Percentiles rank a stretch among this genome's conserved stretches.
These are phyloP conservation scores for Agriopis aurantiaria DNA, from an alignment of 2,888 invertebrate genomes.

Conservation along the genomic window DNA sequence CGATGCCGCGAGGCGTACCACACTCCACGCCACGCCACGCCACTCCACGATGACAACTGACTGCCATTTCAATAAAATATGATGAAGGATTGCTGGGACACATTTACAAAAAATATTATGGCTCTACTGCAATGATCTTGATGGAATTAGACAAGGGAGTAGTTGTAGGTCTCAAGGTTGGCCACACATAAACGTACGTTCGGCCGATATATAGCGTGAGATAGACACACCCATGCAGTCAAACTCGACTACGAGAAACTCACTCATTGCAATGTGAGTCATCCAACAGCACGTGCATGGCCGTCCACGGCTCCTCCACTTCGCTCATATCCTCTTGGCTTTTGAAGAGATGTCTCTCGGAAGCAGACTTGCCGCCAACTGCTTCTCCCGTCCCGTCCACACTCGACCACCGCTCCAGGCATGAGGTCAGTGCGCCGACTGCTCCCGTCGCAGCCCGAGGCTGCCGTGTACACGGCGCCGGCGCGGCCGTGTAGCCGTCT, in stretches of 20 bases:
- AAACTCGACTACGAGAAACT: conserved; percentile 22
- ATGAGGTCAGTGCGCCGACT: conserved; percentile 52
- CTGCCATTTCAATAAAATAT: too few relatives aligned
- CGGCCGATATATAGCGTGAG: neutral
- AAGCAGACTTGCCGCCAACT: conserved; percentile 45
- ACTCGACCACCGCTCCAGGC: conserved; percentile 59
- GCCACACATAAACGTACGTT: too few relatives aligned
- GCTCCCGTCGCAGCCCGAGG: conserved; percentile 56
- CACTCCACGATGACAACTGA: too few relatives aligned
- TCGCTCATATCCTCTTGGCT: conserved; percentile 64
- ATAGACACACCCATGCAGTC: too few relatives aligned
- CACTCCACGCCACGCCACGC: too few relatives aligned
- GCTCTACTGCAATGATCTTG: too few relatives aligned
- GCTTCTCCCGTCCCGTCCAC: conserved; percentile 46
- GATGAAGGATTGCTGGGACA: too few relatives aligned
- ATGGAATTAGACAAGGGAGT: too few relatives aligned
- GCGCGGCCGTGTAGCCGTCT: conserved; percentile 79
- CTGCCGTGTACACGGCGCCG: conserved; percentile 41
- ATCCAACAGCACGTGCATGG: conserved; percentile 77
- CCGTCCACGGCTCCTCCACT: conserved; percentile 65
- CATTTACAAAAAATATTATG: too few relatives aligned
- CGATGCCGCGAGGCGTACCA: too few relatives aligned
- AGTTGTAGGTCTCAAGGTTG: too few relatives aligned
- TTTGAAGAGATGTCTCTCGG: conserved; percentile 64
- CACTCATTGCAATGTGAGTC: conserved; percentile 77